Evolutionary conservation across 2,797 vertebrate genomes (phyloP).

Genomic region (Centroberyx gerrardi): DNA sequence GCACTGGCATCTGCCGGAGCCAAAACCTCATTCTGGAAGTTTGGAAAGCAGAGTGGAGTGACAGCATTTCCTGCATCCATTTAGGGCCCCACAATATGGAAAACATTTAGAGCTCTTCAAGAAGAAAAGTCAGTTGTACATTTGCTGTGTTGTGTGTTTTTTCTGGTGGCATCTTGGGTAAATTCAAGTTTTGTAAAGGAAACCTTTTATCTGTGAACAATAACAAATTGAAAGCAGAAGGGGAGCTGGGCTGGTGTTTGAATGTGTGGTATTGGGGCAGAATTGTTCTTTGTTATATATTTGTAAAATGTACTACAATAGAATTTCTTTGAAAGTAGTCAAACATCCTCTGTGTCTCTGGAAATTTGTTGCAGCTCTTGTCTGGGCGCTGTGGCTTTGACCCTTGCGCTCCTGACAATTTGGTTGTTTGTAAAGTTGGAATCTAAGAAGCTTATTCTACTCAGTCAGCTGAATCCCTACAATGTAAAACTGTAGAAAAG

Average conservation of each 20-base stretch:
- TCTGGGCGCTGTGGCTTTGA: conserved; percentile 45
- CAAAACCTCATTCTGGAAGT: conserved; percentile 78
- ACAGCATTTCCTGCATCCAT: conserved; percentile 85
- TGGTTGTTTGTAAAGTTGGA: conserved; percentile 3
- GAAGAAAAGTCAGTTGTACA: conserved; percentile 65
- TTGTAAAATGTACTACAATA: conserved; percentile 50
- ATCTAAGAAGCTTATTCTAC: neutral
- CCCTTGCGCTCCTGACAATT: neutral
- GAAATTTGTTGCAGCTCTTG: conserved; percentile 58
- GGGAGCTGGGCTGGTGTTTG: conserved; percentile 50
- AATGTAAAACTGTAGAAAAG: neutral
- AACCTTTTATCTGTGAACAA: conserved; percentile 73
- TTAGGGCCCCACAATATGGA: conserved; percentile 78
- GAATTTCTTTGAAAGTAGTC: conserved; percentile 51
- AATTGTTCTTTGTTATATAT: conserved; percentile 58
- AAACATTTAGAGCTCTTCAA: conserved; percentile 72
- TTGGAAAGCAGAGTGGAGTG: conserved; percentile 78
- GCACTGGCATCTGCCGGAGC: conserved; percentile 73
- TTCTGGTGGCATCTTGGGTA: conserved; percentile 60
- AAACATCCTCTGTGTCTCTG: conserved; percentile 56
- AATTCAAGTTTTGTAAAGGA: conserved; percentile 69
- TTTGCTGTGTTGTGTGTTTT: conserved; percentile 34
- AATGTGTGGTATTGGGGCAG: conserved; percentile 63
- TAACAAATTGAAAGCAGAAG: conserved; percentile 73
- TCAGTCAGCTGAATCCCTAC: neutral